A percentile compares a stretch with the other conserved stretches of the same genome.
phyloP scores from a whole-genome alignment of 1,140 invertebrate species.

The Phenacoccus solenopsis region DNA sequence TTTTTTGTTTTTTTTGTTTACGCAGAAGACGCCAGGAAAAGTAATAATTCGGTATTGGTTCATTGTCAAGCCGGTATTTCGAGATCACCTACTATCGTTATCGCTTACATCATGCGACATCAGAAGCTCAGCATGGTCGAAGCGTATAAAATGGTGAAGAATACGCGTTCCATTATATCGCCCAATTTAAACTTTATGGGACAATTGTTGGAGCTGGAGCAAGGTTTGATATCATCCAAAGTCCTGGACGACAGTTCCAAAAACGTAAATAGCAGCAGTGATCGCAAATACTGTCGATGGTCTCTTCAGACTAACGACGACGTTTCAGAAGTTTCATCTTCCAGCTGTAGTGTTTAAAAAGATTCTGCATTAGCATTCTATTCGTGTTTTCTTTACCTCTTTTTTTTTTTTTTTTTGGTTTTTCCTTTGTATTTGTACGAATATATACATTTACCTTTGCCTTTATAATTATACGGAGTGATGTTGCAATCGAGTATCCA shows the following conservation, averaged over 20 bases:
- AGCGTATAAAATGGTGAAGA: constrained; percentile 79
- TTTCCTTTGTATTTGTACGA: too few species aligned
- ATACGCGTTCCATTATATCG: constrained; percentile 76
- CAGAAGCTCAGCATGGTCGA: constrained; percentile 74
- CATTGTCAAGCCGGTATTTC: constrained; percentile 94
- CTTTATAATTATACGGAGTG: too few species aligned
- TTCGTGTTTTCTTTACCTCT: background rate
- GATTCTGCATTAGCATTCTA: background rate
- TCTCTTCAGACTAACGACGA: constrained; percentile 1
- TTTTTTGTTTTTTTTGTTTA: constrained; percentile 37
- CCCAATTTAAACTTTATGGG: constrained; percentile 97
- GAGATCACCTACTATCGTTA: constrained; percentile 84
- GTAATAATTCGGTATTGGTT: constrained; percentile 67
- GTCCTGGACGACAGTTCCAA: background rate
- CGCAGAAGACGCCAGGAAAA: constrained; percentile 70
- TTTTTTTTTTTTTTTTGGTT: background rate
- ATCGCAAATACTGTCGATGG: background rate
- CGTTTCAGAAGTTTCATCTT: background rate
- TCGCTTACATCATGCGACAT: constrained; percentile 89
- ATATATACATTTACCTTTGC: too few species aligned
- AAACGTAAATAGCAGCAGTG: background rate
- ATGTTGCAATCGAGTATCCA: too few species aligned
- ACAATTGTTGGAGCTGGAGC: constrained; percentile 79
- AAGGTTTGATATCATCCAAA: constrained; percentile 38
- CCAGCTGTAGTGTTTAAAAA: background rate